phyloP scores from a whole-genome alignment of 1,140 invertebrate species.

The Apis mellifera region DNA sequence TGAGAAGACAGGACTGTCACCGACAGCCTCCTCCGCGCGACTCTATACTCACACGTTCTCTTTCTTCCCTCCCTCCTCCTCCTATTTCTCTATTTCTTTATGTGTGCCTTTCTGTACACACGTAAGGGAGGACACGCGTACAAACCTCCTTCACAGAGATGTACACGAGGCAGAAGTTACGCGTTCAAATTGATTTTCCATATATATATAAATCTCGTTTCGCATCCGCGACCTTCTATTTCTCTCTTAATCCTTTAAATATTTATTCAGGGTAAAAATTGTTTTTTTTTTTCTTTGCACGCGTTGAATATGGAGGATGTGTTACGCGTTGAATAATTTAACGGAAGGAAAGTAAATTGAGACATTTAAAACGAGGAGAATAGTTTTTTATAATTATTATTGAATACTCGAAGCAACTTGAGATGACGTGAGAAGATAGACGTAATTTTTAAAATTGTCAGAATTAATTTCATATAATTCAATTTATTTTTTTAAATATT shows the following conservation, averaged over 20 bases:
- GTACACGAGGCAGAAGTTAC: conserved; percentile 27
- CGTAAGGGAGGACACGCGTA: conserved; percentile 24
- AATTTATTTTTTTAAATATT: too few relatives aligned
- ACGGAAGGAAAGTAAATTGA: not conserved
- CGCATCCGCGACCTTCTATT: not conserved
- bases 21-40: conserved; percentile 61
- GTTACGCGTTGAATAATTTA: not conserved
- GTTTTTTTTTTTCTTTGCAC: not conserved
- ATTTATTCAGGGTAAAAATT: conserved; percentile 17
- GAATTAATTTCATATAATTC: too few relatives aligned
- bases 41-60: conserved; percentile 58
- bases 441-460: too few relatives aligned
- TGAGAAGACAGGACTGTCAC: conserved; percentile 75
- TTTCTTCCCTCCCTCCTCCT: not conserved
- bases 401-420: too few relatives aligned
- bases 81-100: conserved; percentile 29
- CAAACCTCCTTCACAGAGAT: conserved; percentile 2
- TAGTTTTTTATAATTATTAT: not conserved
- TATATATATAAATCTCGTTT: conserved; percentile 25
- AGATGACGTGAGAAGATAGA: too few relatives aligned
- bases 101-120: conserved; percentile 10
- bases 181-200: conserved; percentile 37
- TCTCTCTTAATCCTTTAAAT: conserved; percentile 10
- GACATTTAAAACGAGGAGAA: not conserved
- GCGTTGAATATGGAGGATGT: not conserved